These are phyloP conservation scores for Hypena proboscidalis DNA, from an alignment of 2,888 invertebrate genomes.

Conservation along the genomic window DNA sequence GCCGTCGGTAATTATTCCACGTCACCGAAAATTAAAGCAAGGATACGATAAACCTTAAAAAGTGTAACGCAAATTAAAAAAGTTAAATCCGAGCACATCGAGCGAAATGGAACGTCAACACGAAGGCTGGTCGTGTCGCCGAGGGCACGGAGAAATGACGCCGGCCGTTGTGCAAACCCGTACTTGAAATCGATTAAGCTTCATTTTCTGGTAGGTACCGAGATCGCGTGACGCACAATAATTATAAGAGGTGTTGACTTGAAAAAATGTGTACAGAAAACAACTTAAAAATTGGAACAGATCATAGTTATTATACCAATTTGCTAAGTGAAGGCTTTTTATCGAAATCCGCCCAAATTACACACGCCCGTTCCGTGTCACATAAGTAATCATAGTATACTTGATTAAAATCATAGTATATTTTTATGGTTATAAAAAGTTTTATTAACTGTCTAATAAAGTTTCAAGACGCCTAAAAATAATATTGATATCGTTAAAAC, in stretches of 20 bases:
- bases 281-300: slow-evolving; percentile 67
- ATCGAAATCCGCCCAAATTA: slow-evolving; percentile 36
- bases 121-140: slow-evolving; percentile 64
- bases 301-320: slow-evolving; percentile 73
- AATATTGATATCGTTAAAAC: too few relatives aligned
- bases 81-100: slow-evolving; percentile 59
- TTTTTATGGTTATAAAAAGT: too few relatives aligned
- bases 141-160: slow-evolving; percentile 67
- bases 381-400: slow-evolving; percentile 38
- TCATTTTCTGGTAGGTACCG: slow-evolving; percentile 68
- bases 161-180: slow-evolving; percentile 65
- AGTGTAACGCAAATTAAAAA: slow-evolving; percentile 66
- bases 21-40: slow-evolving; percentile 75
- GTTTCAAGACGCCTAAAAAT: too few relatives aligned
- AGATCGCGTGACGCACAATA: slow-evolving; percentile 79
- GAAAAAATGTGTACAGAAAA: slow-evolving; percentile 72
- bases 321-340: slow-evolving; percentile 55
- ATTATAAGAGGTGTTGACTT: slow-evolving; percentile 82
- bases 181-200: slow-evolving; percentile 77
- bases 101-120: slow-evolving; percentile 70
- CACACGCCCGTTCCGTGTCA: slow-evolving; percentile 23
- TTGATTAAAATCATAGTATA: too few relatives aligned
- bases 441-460: too few relatives aligned
- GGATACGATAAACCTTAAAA: slow-evolving; percentile 69
- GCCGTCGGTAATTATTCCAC: slow-evolving; percentile 75